These are phyloP conservation scores for Pogonocichla stellata DNA, from an alignment of 2,113 vertebrate species.

Conservation along the genomic window DNA sequence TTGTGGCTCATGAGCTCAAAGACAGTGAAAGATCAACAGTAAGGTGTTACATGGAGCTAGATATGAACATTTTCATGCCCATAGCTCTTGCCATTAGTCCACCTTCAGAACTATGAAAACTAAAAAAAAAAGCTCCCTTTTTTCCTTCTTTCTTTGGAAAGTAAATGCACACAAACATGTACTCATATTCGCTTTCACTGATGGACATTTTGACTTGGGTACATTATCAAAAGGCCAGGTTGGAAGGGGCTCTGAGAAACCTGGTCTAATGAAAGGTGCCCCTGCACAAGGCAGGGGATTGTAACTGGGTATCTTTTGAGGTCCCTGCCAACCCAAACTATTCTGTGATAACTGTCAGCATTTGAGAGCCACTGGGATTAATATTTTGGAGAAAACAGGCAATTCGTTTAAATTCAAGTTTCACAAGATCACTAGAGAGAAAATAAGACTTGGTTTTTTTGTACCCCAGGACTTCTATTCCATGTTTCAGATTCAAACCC, in stretches of 20 bases:
- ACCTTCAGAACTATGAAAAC: background rate
- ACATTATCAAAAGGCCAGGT: background rate
- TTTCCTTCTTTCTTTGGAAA: background rate
- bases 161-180: background rate
- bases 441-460: background rate
- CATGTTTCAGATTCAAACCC: background rate
- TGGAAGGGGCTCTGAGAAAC: background rate
- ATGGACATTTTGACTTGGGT: background rate
- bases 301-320: fast-evolving
- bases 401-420: background rate
- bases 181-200: background rate
- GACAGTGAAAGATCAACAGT: background rate
- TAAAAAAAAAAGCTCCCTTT: background rate
- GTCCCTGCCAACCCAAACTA: background rate
- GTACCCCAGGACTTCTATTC: background rate
- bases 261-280: background rate
- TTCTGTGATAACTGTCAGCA: background rate
- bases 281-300: background rate
- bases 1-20: background rate
- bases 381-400: background rate
- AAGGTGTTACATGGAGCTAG: background rate
- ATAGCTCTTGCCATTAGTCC: background rate
- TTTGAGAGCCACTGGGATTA: background rate
- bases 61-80: background rate
- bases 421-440: background rate